Conservation (phyloP, 2,113 vertebrate species). For the Chaetodon trifascialis region DNA sequence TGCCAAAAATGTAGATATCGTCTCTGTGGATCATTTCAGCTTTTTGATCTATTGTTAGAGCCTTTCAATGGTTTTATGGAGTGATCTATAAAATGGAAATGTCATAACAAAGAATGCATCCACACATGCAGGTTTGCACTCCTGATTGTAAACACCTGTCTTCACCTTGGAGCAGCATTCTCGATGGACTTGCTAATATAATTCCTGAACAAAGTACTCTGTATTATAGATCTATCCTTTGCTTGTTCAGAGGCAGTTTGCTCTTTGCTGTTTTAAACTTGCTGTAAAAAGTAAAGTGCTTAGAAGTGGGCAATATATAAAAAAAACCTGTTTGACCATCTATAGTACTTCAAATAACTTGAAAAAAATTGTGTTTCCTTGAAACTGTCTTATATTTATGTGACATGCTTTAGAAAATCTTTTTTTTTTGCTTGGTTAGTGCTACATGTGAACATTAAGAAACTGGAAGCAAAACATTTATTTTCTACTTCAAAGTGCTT, state of each 20-base stretch:
- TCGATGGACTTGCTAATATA: not conserved
- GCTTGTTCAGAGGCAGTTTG: slow-evolving; percentile 29
- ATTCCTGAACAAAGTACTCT: slow-evolving; percentile 18
- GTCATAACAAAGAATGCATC: not conserved
- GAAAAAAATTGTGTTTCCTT: not conserved
- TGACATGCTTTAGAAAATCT: not conserved
- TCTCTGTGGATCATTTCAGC: not conserved
- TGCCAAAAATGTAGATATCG: not conserved
- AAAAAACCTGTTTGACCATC: not conserved
- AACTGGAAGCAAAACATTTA: not conserved
- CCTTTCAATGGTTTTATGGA: slow-evolving; percentile 3
- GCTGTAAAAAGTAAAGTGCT: not conserved
- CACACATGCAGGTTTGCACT: not conserved
- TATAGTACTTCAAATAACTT: not conserved
- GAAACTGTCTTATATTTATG: not conserved
- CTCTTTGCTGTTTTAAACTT: not conserved
- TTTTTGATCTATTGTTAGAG: not conserved
- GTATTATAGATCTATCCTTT: slow-evolving; percentile 23
- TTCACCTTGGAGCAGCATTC: slow-evolving; percentile 21
- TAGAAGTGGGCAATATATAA: not conserved
- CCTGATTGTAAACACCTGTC: slow-evolving; percentile 26
- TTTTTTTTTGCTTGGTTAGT: not conserved
- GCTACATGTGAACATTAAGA: not conserved
- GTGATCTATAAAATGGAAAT: not conserved
- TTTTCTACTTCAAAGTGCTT: not conserved